A percentile compares a stretch with the other conserved stretches of the same genome.
Evolutionary conservation across 2,797 vertebrate species (phyloP).

Genomic region (Acipenser ruthenus): DNA sequence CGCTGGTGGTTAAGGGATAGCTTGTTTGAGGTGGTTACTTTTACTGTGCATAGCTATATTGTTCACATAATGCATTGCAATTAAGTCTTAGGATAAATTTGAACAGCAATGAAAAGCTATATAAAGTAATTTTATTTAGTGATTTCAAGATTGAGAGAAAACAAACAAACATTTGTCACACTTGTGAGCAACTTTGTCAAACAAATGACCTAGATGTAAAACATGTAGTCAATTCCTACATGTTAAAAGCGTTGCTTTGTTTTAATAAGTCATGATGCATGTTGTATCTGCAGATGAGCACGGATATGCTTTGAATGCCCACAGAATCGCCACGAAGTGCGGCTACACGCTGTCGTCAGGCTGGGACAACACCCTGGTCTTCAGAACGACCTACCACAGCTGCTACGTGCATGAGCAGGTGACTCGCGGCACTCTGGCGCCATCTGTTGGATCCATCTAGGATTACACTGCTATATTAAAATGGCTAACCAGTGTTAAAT

Average conservation of each 20-base stretch:
- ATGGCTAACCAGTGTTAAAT: too few relatives aligned
- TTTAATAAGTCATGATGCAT: too few relatives aligned
- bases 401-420: not conserved
- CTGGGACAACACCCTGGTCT: not conserved
- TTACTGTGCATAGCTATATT: too few relatives aligned
- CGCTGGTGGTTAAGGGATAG: too few relatives aligned
- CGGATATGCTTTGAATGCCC: not conserved
- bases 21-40: too few relatives aligned
- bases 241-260: not conserved
- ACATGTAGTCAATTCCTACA: not conserved
- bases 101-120: too few relatives aligned
- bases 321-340: not conserved
- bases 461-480: too few relatives aligned
- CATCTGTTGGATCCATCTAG: not conserved
- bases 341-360: not conserved
- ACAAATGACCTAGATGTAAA: not conserved
- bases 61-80: too few relatives aligned
- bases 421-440: not conserved
- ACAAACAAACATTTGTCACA: too few relatives aligned
- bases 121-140: too few relatives aligned
- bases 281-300: not conserved
- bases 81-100: too few relatives aligned
- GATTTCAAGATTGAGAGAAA: not conserved
- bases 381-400: not conserved
- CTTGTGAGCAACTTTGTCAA: not conserved